Evolutionary conservation across 2,888 invertebrate genomes (phyloP).

Genomic region (Perizoma flavofasciatum): DNA sequence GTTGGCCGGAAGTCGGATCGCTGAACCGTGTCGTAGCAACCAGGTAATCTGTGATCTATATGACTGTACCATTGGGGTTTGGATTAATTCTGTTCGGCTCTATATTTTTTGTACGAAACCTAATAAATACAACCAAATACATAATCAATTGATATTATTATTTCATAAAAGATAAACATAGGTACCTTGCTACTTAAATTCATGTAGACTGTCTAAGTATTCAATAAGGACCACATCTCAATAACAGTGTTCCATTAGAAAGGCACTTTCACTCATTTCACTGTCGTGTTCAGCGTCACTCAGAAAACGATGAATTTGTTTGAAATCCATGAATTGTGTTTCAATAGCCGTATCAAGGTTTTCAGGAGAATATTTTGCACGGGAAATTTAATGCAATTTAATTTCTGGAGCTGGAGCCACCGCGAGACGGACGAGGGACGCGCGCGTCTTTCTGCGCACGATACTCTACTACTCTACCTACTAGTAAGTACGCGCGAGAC

Average conservation of each 20-base stretch:
- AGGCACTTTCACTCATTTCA: constrained; percentile 71
- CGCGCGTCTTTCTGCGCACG: constrained; percentile 31
- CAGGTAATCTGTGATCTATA: constrained; percentile 9
- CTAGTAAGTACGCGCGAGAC: constrained; percentile 34
- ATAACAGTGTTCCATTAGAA: constrained; percentile 57
- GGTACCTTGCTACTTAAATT: constrained; percentile 72
- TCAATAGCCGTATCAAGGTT: constrained; percentile 19
- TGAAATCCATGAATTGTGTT: constrained; percentile 42
- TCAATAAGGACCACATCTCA: constrained; percentile 75
- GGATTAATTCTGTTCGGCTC: neutral
- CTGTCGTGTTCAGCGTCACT: constrained; percentile 42
- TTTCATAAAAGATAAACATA: constrained; percentile 29
- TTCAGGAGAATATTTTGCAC: constrained; percentile 20
- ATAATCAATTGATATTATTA: too few species aligned
- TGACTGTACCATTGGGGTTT: neutral
- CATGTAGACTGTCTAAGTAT: constrained; percentile 71
- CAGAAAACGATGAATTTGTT: constrained; percentile 29
- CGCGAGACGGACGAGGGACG: constrained; percentile 6
- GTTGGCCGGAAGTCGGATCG: constrained; percentile 22
- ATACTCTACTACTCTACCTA: constrained; percentile 44
- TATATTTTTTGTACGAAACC: neutral
- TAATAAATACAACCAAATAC: neutral
- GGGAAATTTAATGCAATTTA: constrained; percentile 20
- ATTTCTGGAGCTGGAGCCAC: constrained; percentile 13
- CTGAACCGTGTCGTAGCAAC: constrained; percentile 20